A percentile compares a stretch with the other conserved stretches of the same genome.
These are phyloP conservation scores for Sebastes minor DNA, from an alignment of 2,797 vertebrate genomes.

Conservation along the genomic window DNA sequence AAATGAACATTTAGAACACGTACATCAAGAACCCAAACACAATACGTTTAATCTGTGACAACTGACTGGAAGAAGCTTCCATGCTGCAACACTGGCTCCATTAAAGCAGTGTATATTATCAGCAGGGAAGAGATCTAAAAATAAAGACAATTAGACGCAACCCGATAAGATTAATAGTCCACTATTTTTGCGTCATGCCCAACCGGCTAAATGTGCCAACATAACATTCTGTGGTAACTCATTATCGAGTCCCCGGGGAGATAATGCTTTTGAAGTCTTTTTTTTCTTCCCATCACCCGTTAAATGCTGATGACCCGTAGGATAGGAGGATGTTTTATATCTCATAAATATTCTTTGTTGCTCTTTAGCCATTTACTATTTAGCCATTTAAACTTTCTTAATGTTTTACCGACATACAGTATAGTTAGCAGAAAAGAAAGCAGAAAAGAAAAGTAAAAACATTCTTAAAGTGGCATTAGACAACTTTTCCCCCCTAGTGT, in stretches of 20 bases:
- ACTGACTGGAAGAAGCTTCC: not conserved
- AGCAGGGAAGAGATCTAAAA: conserved; percentile 13
- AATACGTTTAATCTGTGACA: not conserved
- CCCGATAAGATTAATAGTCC: not conserved
- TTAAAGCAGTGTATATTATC: not conserved
- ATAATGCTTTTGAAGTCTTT: not conserved
- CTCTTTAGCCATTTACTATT: not conserved
- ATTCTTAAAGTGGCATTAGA: not conserved
- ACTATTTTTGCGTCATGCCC: not conserved
- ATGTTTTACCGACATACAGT: not conserved
- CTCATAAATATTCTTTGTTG: not conserved
- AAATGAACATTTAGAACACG: not conserved
- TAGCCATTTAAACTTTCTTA: not conserved
- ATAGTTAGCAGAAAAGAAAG: not conserved
- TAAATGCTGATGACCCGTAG: not conserved
- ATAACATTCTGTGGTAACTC: not conserved
- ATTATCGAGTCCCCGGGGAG: not conserved
- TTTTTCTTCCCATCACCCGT: not conserved
- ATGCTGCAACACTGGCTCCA: not conserved
- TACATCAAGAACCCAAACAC: not conserved
- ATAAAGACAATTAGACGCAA: conserved; percentile 2
- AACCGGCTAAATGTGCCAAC: not conserved
- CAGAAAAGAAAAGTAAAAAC: not conserved
- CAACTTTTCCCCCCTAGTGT: not conserved
- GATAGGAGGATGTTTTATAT: not conserved